Evolutionary conservation across 2,113 vertebrate genomes (phyloP).

Genomic region (Triplophysa dalaica): DNA sequence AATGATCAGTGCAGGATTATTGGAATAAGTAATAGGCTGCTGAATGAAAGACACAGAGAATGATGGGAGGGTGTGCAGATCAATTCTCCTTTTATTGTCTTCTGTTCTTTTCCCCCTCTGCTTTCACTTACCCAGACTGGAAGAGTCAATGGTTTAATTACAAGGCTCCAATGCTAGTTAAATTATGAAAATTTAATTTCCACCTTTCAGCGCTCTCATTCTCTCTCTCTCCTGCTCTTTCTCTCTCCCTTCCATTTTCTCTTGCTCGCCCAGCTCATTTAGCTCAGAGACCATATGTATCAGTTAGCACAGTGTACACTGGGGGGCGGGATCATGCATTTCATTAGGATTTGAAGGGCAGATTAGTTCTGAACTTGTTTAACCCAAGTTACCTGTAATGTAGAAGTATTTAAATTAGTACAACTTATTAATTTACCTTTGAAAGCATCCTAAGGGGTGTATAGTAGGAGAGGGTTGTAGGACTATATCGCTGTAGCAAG

Average conservation of each 20-base stretch:
- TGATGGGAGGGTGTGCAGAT: conserved; percentile 38
- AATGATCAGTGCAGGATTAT: neutral
- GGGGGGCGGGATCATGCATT: conserved; percentile 7
- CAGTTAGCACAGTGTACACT: conserved; percentile 4
- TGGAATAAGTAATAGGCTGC: conserved; percentile 5
- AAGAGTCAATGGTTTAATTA: conserved; percentile 54
- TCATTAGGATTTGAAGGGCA: conserved; percentile 25
- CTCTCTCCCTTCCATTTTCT: conserved; percentile 24
- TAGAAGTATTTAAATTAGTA: neutral
- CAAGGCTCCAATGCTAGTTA: conserved; percentile 48
- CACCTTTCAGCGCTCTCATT: conserved; percentile 52
- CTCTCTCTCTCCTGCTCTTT: conserved; percentile 50
- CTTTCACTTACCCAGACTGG: conserved; percentile 19
- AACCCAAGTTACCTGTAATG: neutral
- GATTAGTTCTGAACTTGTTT: neutral
- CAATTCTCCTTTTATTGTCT: conserved; percentile 28
- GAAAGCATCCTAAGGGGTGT: neutral
- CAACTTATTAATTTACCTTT: neutral
- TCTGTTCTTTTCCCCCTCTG: neutral
- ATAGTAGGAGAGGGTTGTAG: neutral
- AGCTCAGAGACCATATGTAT: conserved; percentile 16
- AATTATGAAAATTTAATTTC: conserved; percentile 52
- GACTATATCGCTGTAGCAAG: neutral
- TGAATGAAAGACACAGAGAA: conserved; percentile 20
- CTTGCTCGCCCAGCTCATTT: conserved; percentile 7